Percentiles rank a stretch among this genome's conserved stretches.
phyloP scores from a whole-genome alignment of 2,797 vertebrate genomes.

The Lutjanus campechanus region DNA sequence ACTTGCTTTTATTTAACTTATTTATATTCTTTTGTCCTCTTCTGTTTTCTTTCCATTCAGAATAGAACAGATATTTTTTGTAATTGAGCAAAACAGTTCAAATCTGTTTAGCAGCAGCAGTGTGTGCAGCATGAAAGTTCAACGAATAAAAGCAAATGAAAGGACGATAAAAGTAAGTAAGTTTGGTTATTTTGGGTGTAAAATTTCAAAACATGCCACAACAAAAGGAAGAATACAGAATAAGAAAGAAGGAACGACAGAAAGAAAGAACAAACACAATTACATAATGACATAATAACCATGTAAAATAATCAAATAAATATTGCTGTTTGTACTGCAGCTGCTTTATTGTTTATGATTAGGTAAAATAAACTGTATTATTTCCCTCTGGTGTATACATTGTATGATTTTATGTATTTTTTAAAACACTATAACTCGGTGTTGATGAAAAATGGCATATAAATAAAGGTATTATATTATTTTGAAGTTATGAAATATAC shows the following conservation, averaged over 20 bases:
- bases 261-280: background rate
- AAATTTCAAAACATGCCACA: background rate
- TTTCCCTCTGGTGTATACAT: background rate
- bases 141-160: too few relatives aligned
- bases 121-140: too few relatives aligned
- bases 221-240: background rate
- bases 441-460: background rate
- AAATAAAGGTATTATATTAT: background rate
- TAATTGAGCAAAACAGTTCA: background rate
- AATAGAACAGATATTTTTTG: background rate
- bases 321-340: background rate
- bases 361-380: background rate
- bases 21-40: background rate
- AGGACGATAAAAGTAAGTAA: too few relatives aligned
- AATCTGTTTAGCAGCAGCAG: too few relatives aligned
- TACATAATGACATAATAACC: background rate
- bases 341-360: conserved; percentile 4
- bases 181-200: background rate
- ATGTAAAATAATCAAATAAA: background rate
- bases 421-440: background rate
- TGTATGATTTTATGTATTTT: background rate
- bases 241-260: background rate
- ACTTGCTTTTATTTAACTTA: background rate
- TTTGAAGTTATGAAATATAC: background rate
- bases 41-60: background rate